Percentiles rank a stretch among this genome's conserved stretches.
These are phyloP conservation scores for Drosophila demipolita DNA, from an alignment of 2,888 invertebrate species.

Conservation along the genomic window DNA sequence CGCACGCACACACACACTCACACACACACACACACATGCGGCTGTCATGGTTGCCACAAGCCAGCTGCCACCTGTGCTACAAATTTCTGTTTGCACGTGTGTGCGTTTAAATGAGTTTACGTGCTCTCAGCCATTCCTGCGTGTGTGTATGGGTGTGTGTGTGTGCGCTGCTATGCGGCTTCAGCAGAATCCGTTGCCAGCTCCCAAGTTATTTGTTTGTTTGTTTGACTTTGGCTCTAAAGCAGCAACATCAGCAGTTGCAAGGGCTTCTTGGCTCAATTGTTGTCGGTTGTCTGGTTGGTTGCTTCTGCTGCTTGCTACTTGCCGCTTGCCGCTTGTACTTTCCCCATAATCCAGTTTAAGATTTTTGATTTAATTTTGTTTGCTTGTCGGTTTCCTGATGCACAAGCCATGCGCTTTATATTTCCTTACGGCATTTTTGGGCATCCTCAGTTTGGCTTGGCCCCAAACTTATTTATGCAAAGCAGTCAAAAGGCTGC, in stretches of 20 bases:
- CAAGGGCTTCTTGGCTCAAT: slow-evolving; percentile 32
- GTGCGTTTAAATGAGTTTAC: slow-evolving; percentile 60
- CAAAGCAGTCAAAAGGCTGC: slow-evolving; percentile 48
- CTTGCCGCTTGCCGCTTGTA: slow-evolving; percentile 4
- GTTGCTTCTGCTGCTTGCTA: slow-evolving; percentile 25
- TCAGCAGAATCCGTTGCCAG: slow-evolving; percentile 35
- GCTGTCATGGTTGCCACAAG: slow-evolving; percentile 45
- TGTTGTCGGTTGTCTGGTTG: slow-evolving; percentile 50
- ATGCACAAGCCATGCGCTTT: slow-evolving; percentile 44
- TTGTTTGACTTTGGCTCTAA: slow-evolving; percentile 60
- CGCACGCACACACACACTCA: background rate
- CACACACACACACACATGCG: slow-evolving; percentile 8
- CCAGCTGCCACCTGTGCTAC: slow-evolving; percentile 11
- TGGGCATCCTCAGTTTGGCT: slow-evolving; percentile 18
- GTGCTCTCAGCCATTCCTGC: slow-evolving; percentile 29
- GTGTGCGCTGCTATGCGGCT: slow-evolving; percentile 40
- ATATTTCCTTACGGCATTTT: slow-evolving; percentile 28
- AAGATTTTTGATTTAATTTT: slow-evolving; percentile 77
- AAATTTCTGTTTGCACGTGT: slow-evolving; percentile 21
- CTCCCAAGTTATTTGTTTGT: slow-evolving; percentile 55
- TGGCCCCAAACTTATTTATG: slow-evolving; percentile 39
- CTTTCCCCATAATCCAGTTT: slow-evolving; percentile 73
- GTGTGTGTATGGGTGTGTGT: background rate
- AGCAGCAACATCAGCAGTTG: background rate
- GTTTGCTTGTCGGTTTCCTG: slow-evolving; percentile 54